A percentile compares a stretch with the other conserved stretches of the same genome.
These are phyloP conservation scores for Talpa occidentalis DNA, from an alignment of 2,113 vertebrate species.

Conservation along the genomic window DNA sequence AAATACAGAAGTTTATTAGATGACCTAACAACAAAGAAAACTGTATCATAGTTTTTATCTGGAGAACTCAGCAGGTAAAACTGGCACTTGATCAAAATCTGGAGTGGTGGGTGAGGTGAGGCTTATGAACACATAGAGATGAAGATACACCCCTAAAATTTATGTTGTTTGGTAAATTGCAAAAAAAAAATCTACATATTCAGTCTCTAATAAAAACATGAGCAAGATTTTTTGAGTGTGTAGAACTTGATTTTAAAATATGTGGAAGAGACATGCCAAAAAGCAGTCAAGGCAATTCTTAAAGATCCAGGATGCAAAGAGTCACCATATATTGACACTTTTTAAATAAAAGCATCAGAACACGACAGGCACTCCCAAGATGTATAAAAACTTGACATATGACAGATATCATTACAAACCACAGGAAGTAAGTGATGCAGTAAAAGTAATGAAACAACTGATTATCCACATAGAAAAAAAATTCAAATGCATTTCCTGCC, in stretches of 20 bases:
- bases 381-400: neutral
- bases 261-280: neutral
- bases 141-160: no score
- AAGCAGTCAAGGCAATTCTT: neutral
- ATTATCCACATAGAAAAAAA: neutral
- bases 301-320: neutral
- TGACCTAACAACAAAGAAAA: constrained; percentile 24
- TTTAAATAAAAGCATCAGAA: no score
- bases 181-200: neutral
- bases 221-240: neutral
- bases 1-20: neutral
- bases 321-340: neutral
- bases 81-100: neutral
- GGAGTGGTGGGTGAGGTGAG: no score
- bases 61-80: neutral
- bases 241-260: constrained; percentile 20
- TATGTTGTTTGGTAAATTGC: no score
- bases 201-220: constrained; percentile 18
- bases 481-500: neutral
- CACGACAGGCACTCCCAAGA: neutral
- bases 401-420: neutral
- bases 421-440: neutral
- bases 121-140: no score
- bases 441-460: neutral
- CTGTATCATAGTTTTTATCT: neutral